Conservation (phyloP, 2,888 invertebrate genomes). For the Callyntrura guangdongensis region DNA sequence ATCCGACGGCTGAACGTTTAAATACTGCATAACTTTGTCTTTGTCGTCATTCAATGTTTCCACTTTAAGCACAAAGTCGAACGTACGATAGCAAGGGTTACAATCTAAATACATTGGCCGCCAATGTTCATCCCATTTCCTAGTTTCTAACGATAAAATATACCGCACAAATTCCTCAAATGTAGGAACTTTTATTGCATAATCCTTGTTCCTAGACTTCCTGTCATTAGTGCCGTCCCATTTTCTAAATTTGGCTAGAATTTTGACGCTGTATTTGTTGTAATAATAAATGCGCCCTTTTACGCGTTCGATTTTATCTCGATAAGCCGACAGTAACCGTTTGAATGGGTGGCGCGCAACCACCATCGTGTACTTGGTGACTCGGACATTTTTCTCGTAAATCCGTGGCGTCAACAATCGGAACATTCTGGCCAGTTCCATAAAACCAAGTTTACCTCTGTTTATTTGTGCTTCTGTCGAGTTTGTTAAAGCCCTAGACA, state of each 20-base stretch:
- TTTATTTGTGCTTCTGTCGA: constrained; percentile 79
- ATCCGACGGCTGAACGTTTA: constrained; percentile 49
- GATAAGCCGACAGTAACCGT: constrained; percentile 81
- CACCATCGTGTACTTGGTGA: constrained; percentile 77
- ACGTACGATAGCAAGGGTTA: constrained; percentile 80
- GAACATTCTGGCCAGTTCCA: constrained; percentile 79
- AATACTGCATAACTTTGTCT: constrained; percentile 74
- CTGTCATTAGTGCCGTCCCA: neutral
- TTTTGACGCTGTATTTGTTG: constrained; percentile 78
- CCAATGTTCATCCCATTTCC: constrained; percentile 83
- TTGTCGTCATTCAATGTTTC: constrained; percentile 81
- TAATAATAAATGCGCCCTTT: constrained; percentile 81
- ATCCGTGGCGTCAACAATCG: constrained; percentile 73
- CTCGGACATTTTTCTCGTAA: constrained; percentile 36
- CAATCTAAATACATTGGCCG: constrained; percentile 82
- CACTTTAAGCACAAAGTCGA: constrained; percentile 83
- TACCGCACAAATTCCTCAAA: constrained; percentile 82
- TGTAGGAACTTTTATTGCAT: constrained; percentile 72
- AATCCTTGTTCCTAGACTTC: constrained; percentile 14
- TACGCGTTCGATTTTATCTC: constrained; percentile 83
- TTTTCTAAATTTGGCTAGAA: constrained; percentile 74
- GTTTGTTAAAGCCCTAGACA: constrained; percentile 75
- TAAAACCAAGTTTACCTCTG: constrained; percentile 80
- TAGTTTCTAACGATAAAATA: constrained; percentile 71
- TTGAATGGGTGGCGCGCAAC: constrained; percentile 84